Percentiles rank a stretch among this genome's conserved stretches.
Evolutionary conservation across 2,113 vertebrate genomes (phyloP).

Genomic region (Cyphomyrus plagiostoma): DNA sequence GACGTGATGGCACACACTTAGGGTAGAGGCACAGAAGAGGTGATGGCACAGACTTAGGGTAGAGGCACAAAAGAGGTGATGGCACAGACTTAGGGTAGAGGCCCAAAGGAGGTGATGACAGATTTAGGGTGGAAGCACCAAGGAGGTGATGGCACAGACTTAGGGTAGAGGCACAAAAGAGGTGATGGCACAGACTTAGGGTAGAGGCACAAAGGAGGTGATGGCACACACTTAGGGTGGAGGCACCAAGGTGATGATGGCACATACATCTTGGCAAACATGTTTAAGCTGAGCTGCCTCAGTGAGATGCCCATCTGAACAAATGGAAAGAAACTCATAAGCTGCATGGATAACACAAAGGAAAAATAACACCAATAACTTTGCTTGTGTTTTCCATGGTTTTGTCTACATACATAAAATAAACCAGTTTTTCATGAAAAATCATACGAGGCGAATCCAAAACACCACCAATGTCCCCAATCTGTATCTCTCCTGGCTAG

Average conservation of each 20-base stretch:
- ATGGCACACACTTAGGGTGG: neutral
- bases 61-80: neutral
- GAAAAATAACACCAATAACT: neutral
- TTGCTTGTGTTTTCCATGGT: neutral
- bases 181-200: neutral
- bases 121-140: neutral
- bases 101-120: neutral
- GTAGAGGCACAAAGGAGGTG: neutral
- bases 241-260: neutral
- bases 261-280: neutral
- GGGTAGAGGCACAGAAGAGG: neutral
- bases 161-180: neutral
- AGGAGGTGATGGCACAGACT: neutral
- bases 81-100: neutral
- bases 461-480: neutral
- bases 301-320: neutral
- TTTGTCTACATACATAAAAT: neutral
- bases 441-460: neutral
- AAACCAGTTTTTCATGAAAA: neutral
- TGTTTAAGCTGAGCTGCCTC: neutral
- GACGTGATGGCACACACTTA: neutral
- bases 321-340: neutral
- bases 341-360: neutral
- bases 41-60: neutral
- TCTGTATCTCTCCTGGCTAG: neutral